Evolutionary conservation across 1,140 invertebrate genomes (phyloP), one percentile per base, ranked within the genome.

Genomic region (Trinorchestia longiramus): DNA sequence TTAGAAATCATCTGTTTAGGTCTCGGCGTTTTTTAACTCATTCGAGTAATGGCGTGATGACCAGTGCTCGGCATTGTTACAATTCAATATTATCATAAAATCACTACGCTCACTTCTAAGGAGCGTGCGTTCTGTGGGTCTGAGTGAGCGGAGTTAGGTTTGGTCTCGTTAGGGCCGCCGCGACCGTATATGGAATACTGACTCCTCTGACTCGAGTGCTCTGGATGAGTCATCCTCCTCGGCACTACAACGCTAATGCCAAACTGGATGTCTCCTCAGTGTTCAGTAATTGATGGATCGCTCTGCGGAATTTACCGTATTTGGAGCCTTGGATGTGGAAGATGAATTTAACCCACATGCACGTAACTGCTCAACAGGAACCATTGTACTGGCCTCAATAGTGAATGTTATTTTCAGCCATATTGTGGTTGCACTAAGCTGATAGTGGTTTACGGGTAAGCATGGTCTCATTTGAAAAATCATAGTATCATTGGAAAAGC

Each of bases 161-260:
- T 42, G 23, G 88, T 90, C 88, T 90, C 88, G 88, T 42, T 90
- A 90, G 88, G 88, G 88, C 43, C 43, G 88, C 15, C 41, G 88
- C 43, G 36, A 17, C 88, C 88, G 23, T 42, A 90, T 90, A 42
- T 11, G 88, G 95, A 44, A 95, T 47, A 95, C 95, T 43, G 44
- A 62, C 43, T 95, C 47, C 28, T n/a, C 95, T 1, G 23, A 95
- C 44, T 95, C 53, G 43, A 45, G 47, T 19, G 45, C 40, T 45
- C n/a, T 43, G 94, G n/a, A 43, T 95, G 95, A 95, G n/a, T 95
- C 77, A 47, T 41, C 47, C 41, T 87, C 62, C 28, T 77, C 62
- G 62, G 62, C 62, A 77, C 62, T 77, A n/a, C 62, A 1, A 77
- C 62, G 62, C 36, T 77, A 11, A 28, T 77, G 62, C 62, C 62